Base-by-base conservation (phyloP, 1,140 invertebrate species). In the Capitella teleta region DNA sequence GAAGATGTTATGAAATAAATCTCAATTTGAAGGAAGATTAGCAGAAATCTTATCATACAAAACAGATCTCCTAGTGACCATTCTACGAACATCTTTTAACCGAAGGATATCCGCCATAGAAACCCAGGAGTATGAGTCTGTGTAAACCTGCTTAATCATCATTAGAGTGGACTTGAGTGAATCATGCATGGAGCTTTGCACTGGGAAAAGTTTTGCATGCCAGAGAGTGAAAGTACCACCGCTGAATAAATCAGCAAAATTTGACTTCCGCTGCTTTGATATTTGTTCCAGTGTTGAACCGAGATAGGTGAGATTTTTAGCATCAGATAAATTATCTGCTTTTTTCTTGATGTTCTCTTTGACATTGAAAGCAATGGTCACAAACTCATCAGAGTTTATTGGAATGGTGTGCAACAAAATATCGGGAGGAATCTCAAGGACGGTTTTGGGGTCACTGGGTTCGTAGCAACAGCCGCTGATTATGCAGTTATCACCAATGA, bases 381-480 rank as follows among this genome's bases (percentile, higher is more conserved):
- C 70, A 63, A 58, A 75, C 14, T 58, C 45, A 5, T 45, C 4
- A 18, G 12, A 21, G 47, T 26, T 3, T 63, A 75, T 47, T 0
- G 72, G 60, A 0, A 72, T 59, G 18, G 73, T 74, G 50, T 74
- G 72, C 1, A 75, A 44, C 32, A 74, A 67, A 5, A 56, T 54
- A 42, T 62, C 47, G 28, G 59, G 40, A 2, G 74, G 74, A n/a
- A n/a, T n/a, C n/a, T n/a, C n/a, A 47, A 75, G 60, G 21, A 23
- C 18, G 4, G 61, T n/a, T n/a, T n/a, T n/a, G n/a, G n/a, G n/a
- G n/a, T n/a, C 14, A 21, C 38, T 24, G 21, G 24, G 21, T n/a
- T 32, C 2, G 16, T 38, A 21, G 28, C 63, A 51, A 53, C 70
- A 74, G 51, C 71, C 71, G 47, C 72, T 75, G 21, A 75, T 19